Percentiles rank a stretch among this genome's conserved stretches.
phyloP scores from a whole-genome alignment of 2,888 invertebrate species.

The Euplexia lucipara region DNA sequence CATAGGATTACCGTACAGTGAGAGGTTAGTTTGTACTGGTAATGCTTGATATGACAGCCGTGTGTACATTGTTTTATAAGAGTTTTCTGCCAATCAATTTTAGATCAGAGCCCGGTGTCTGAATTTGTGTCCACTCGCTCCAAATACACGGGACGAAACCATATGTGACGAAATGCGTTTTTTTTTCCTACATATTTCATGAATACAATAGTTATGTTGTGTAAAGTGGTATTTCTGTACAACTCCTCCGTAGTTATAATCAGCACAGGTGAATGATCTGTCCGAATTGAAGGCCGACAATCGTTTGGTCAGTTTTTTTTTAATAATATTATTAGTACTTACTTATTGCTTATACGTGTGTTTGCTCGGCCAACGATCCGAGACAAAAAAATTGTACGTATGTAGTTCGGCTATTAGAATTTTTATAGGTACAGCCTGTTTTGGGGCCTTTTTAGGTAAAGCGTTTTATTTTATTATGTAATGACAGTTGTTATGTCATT shows the following conservation, averaged over 20 bases:
- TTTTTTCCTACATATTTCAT: not conserved
- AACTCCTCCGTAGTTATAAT: conserved; percentile 52
- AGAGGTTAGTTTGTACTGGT: too few relatives aligned
- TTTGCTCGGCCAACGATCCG: conserved; percentile 76
- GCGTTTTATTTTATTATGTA: conserved; percentile 47
- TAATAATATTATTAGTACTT: conserved; percentile 75
- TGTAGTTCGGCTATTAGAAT: conserved; percentile 63
- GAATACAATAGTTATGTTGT: conserved; percentile 16
- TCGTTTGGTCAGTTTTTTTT: conserved; percentile 85
- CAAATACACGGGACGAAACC: too few relatives aligned
- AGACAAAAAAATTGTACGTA: conserved; percentile 70
- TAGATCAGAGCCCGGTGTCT: too few relatives aligned
- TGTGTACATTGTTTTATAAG: too few relatives aligned
- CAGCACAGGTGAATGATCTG: conserved; percentile 85
- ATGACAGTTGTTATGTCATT: conserved; percentile 39
- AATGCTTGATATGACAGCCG: too few relatives aligned
- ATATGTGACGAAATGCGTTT: not conserved
- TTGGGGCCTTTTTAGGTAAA: conserved; percentile 68
- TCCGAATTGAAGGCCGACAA: conserved; percentile 85
- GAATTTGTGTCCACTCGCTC: not conserved
- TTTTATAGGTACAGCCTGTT: conserved; percentile 57
- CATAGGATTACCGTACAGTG: too few relatives aligned
- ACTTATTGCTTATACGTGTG: conserved; percentile 76
- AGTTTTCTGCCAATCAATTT: not conserved
- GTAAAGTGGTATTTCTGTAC: conserved; percentile 42